Evolutionary conservation across 2,888 invertebrate species (phyloP).

Genomic region (Andrena haemorrhoa): DNA sequence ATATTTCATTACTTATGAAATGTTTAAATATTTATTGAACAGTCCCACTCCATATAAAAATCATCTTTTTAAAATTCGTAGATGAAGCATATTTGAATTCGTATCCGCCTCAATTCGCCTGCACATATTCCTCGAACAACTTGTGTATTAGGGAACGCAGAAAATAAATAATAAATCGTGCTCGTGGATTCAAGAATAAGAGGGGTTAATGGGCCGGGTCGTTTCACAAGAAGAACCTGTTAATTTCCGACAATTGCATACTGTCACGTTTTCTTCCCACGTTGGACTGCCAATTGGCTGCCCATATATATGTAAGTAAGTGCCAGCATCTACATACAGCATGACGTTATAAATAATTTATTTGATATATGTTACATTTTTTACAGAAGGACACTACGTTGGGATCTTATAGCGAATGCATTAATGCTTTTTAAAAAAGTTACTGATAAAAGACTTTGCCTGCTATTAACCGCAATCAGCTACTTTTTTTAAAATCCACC

Average conservation of each 20-base stretch:
- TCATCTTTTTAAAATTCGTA: too few species aligned
- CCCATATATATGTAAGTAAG: background rate
- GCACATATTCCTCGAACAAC: background rate
- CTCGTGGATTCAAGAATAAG: background rate
- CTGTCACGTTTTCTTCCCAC: conserved; percentile 49
- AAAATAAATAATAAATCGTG: conserved; percentile 40
- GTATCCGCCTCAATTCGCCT: background rate
- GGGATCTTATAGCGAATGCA: too few species aligned
- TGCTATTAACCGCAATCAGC: too few species aligned
- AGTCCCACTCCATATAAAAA: too few species aligned
- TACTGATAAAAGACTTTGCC: too few species aligned
- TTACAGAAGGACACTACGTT: too few species aligned
- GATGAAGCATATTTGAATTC: background rate
- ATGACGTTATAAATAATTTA: background rate
- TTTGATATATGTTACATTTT: background rate
- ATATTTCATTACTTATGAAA: too few species aligned
- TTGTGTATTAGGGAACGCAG: background rate
- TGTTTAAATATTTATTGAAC: too few species aligned
- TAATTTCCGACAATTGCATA: conserved; percentile 52
- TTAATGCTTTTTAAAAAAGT: too few species aligned
- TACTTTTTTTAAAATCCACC: too few species aligned
- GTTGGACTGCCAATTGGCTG: conserved; percentile 18
- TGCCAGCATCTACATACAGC: background rate
- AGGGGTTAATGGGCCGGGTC: conserved; percentile 51
- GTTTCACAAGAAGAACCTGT: conserved; percentile 33